Evolutionary conservation across 2,113 vertebrate species (phyloP).

Genomic region (Paramisgurnus dabryanus): DNA sequence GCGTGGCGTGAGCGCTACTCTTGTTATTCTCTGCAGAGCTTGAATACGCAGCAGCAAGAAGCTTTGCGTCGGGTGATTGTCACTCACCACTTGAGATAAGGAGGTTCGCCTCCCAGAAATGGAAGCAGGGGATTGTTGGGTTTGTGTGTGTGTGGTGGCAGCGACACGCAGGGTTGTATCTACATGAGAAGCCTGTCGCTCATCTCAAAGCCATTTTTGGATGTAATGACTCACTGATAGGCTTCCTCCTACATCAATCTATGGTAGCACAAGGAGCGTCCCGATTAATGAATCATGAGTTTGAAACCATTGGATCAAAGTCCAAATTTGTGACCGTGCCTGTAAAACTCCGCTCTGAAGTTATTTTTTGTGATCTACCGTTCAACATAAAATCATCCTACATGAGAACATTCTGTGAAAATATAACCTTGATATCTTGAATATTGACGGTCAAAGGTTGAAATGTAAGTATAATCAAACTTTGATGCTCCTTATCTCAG

Average conservation of each 20-base stretch:
- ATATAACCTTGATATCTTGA: no score
- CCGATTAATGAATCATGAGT: constrained; percentile 22
- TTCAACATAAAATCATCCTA: no score
- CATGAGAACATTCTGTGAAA: no score
- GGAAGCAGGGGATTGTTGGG: constrained; percentile 33
- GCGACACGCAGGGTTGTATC: not conserved
- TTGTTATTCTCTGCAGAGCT: constrained; percentile 37
- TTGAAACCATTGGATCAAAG: not conserved
- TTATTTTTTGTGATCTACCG: no score
- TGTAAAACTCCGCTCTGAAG: no score
- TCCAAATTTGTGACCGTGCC: not conserved
- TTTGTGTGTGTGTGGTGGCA: not conserved
- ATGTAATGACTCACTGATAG: constrained; percentile 42
- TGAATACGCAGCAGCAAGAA: constrained; percentile 43
- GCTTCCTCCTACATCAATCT: constrained; percentile 44
- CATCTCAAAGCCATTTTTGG: constrained; percentile 47
- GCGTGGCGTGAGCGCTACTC: constrained; percentile 19
- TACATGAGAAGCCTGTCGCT: constrained; percentile 45
- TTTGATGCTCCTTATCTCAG: no score
- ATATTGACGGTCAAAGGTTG: no score
- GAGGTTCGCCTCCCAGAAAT: constrained; percentile 22
- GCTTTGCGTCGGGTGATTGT: constrained; percentile 25
- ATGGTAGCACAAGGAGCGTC: constrained; percentile 27
- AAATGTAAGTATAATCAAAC: no score
- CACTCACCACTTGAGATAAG: not conserved